Conservation (phyloP, 2,113 vertebrate genomes). For the Alosa alosa region DNA sequence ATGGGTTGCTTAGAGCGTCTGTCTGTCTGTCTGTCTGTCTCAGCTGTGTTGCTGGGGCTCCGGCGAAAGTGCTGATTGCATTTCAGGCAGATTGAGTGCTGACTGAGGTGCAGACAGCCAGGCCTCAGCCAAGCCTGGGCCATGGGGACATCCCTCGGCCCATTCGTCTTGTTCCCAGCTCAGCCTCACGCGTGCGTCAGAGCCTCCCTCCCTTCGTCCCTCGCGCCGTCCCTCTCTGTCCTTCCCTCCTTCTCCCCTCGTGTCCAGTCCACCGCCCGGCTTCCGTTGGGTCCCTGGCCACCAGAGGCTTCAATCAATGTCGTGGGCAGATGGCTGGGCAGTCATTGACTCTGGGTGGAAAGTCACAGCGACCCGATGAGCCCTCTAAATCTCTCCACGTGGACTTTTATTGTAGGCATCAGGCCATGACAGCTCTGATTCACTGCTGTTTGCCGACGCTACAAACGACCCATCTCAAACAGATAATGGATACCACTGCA, state of each 20-base stretch:
- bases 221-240: not conserved
- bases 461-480: not conserved
- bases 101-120: not conserved
- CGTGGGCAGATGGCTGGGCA: not conserved
- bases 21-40: not conserved
- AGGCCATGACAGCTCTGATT: not conserved
- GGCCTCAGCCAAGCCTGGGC: not conserved
- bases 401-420: not conserved
- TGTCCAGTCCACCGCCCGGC: not conserved
- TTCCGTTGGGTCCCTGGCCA: not conserved
- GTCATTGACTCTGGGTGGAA: constrained; percentile 3
- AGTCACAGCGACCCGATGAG: not conserved
- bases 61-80: not conserved
- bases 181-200: not conserved
- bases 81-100: not conserved
- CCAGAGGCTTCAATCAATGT: constrained; percentile 6
- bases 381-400: not conserved
- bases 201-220: not conserved
- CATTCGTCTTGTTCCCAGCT: not conserved
- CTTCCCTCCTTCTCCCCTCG: not conserved
- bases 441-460: not conserved
- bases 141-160: not conserved
- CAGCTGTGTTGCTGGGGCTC: not conserved
- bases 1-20: not conserved
- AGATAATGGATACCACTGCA: not conserved